A percentile compares a stretch with the other conserved stretches of the same genome.
Conservation (phyloP, 2,888 invertebrate genomes). For the Cosmorhoe ocellata region DNA sequence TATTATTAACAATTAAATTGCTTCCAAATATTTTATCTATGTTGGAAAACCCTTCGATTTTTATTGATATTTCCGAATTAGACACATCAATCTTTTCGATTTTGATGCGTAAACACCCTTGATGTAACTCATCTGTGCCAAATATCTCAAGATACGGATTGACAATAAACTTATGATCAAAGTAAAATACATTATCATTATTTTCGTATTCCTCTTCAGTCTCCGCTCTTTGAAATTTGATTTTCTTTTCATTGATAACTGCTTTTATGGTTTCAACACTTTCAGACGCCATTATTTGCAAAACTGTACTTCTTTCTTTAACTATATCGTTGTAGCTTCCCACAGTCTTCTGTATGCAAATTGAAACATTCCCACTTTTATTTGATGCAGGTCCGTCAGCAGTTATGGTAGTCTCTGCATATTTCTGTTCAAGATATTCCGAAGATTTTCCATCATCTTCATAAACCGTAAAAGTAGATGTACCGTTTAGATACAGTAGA, state of each 20-base stretch:
- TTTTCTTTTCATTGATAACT: constrained; percentile 49
- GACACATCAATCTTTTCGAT: constrained; percentile 56
- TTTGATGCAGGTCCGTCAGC: constrained; percentile 51
- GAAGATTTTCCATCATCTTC: constrained; percentile 69
- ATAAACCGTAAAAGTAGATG: constrained; percentile 55
- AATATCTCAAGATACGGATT: constrained; percentile 57
- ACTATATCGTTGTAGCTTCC: constrained; percentile 58
- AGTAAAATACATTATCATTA: constrained; percentile 52
- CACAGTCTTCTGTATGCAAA: constrained; percentile 56
- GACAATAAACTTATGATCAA: constrained; percentile 50
- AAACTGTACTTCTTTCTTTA: constrained; percentile 53
- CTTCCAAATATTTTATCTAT: constrained; percentile 44
- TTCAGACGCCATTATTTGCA: constrained; percentile 57
- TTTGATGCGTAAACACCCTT: constrained; percentile 61
- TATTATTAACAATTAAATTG: constrained; percentile 31
- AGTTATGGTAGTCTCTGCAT: constrained; percentile 53
- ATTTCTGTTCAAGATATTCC: constrained; percentile 51
- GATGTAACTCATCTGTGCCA: constrained; percentile 36
- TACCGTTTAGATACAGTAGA: constrained; percentile 59
- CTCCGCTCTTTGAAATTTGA: constrained; percentile 47
- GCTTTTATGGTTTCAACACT: constrained; percentile 48
- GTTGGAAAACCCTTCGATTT: constrained; percentile 53
- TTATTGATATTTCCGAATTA: constrained; percentile 55
- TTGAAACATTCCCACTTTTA: constrained; percentile 46
- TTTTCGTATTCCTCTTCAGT: constrained; percentile 52